These are phyloP conservation scores for Alcis repandata DNA, from an alignment of 2,888 invertebrate genomes.

Conservation along the genomic window DNA sequence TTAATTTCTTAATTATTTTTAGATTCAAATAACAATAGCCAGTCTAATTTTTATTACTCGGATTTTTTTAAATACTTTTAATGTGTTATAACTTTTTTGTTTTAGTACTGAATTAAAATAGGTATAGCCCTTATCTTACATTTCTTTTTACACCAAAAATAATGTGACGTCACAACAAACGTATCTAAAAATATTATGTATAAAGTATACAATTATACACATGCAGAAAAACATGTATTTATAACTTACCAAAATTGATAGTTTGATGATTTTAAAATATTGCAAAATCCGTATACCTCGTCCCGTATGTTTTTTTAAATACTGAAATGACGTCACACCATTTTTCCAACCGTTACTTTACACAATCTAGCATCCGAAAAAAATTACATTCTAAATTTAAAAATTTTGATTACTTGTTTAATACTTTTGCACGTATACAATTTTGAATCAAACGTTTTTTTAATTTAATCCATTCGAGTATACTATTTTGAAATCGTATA, in stretches of 20 bases:
- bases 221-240: background rate
- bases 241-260: background rate
- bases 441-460: constrained; percentile 69
- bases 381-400: constrained; percentile 49
- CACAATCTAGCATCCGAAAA: constrained; percentile 34
- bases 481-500: constrained; percentile 74
- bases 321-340: constrained; percentile 24
- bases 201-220: background rate
- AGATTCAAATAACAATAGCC: no score
- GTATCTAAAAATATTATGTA: constrained; percentile 8
- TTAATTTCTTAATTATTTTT: no score
- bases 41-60: no score
- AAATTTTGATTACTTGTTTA: constrained; percentile 50
- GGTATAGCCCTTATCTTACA: constrained; percentile 24
- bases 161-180: constrained; percentile 20
- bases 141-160: constrained; percentile 32
- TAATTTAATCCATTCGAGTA: constrained; percentile 50
- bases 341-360: constrained; percentile 7
- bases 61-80: no score
- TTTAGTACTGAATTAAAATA: background rate
- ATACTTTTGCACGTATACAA: constrained; percentile 76
- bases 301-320: constrained; percentile 6
- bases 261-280: constrained; percentile 8
- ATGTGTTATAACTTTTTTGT: no score
- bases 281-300: constrained; percentile 31